Percentiles rank a stretch among this genome's conserved stretches.
Conservation (phyloP, 2,797 vertebrate genomes). For the Sebastes hubbsi region DNA sequence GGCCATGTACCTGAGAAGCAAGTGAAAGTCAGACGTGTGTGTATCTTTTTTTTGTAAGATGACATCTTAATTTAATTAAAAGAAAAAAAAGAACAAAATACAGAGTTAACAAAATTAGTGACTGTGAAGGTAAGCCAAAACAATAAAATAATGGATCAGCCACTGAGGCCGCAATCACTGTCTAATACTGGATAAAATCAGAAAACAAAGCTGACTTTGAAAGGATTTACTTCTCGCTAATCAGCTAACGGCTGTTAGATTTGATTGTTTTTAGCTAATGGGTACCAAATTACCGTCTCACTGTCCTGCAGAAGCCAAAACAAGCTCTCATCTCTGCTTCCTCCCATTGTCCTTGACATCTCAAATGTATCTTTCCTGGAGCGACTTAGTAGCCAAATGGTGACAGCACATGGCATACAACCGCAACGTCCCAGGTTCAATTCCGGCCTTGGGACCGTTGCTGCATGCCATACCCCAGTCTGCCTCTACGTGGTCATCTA, state of each 20-base stretch:
- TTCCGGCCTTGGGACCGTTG: neutral
- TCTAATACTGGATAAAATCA: neutral
- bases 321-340: neutral
- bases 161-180: neutral
- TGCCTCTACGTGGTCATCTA: no score
- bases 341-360: neutral
- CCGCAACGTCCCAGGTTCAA: neutral
- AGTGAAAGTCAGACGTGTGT: conserved; percentile 56
- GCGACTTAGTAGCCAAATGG: neutral
- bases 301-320: neutral
- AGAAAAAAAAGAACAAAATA: neutral
- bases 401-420: neutral
- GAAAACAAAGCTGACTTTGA: neutral
- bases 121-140: neutral
- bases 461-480: neutral
- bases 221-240: neutral
- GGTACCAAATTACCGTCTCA: neutral
- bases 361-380: neutral
- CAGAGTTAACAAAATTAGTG: neutral
- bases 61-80: neutral
- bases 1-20: conserved; percentile 42
- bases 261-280: neutral
- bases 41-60: neutral
- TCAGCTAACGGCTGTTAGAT: neutral
- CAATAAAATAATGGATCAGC: neutral